Percentiles rank a stretch among this genome's conserved stretches.
These are phyloP conservation scores for Vulpes ferrilata DNA, from an alignment of 2,113 vertebrate species.

Conservation along the genomic window DNA sequence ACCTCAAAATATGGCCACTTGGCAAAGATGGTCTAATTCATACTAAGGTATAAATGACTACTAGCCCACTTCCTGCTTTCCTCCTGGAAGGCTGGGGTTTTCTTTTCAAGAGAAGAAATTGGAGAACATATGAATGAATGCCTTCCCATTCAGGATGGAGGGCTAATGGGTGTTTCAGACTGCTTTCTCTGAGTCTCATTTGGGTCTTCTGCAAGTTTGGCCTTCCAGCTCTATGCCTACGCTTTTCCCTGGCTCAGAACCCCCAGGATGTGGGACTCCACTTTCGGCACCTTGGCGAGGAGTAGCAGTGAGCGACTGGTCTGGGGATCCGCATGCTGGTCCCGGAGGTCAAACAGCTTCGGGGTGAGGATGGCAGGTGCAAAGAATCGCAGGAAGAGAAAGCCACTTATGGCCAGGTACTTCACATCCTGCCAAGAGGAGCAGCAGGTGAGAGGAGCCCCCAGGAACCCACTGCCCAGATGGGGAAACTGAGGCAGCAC, in stretches of 20 bases:
- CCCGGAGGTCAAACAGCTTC: constrained; percentile 94
- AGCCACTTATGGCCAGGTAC: constrained; percentile 94
- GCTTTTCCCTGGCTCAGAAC: rapidly evolving
- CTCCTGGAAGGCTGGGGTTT: neutral
- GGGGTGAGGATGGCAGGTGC: constrained; percentile 94
- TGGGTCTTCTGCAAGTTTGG: neutral
- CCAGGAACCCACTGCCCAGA: neutral
- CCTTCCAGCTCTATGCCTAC: neutral
- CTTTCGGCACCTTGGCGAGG: constrained; percentile 91
- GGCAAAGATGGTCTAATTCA: neutral
- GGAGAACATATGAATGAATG: neutral
- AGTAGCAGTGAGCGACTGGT: constrained; percentile 93
- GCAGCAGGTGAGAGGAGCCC: neutral
- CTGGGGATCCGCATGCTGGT: constrained; percentile 93
- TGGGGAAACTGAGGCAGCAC: neutral
- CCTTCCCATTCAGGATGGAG: neutral
- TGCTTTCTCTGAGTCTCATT: neutral
- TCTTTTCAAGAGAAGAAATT: neutral
- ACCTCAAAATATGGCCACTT: neutral
- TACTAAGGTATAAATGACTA: neutral
- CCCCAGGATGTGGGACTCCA: neutral
- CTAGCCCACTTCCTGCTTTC: neutral
- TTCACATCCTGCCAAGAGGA: constrained; percentile 89
- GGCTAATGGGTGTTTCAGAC: neutral
- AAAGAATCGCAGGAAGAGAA: constrained; percentile 95